Base-by-base conservation (phyloP, 2,113 vertebrate species). In the Benthochromis sp. region DNA sequence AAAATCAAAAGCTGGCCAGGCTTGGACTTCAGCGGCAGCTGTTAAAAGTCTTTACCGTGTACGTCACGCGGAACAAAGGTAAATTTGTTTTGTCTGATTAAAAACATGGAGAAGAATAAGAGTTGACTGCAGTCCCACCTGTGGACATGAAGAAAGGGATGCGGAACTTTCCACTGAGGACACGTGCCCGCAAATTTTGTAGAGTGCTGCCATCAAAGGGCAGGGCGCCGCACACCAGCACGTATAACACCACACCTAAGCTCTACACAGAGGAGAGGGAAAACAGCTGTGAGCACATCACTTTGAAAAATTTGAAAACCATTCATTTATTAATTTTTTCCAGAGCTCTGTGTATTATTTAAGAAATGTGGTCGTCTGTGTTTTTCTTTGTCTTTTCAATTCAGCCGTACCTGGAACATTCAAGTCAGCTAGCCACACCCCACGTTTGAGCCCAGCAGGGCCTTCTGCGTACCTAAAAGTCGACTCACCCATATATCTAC, bases 121-220 rank as follows among this genome's bases (percentile, higher is more conserved):
- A 27, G 19, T 7, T 50, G 16, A 54, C 8, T 14, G 3, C 10
- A 29, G 19, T 53, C 96, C 95, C 92, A 99, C 98, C 98, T 97
- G 99, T 99, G 94, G 98, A 99, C 99, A 99, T 99, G 95, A 99
- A 99, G 93, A 99, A 99, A 0, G 99, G 99, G 89, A 99, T 99
- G 88, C 99, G 98, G 87, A 99, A 99, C 84, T 99, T 99, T 6
- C 99, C 99, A 14, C 99, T 99, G 90, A 99, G 96, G 88, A 99
- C 99, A 6, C 99, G 96, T 0, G 99, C 98, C 3, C 99, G 97
- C 93, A 99, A 97, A 88, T 99, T 99, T 96, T 99, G 98, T 93
- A 99, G 96, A 24, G 99, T 99, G 96, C 98, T 99, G 93, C 99
- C 99, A 3, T 99, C 99, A 11, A 99, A 99, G 1, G 99, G 99